Conservation (phyloP, 2,888 invertebrate species). For the Stenurella melanura region DNA sequence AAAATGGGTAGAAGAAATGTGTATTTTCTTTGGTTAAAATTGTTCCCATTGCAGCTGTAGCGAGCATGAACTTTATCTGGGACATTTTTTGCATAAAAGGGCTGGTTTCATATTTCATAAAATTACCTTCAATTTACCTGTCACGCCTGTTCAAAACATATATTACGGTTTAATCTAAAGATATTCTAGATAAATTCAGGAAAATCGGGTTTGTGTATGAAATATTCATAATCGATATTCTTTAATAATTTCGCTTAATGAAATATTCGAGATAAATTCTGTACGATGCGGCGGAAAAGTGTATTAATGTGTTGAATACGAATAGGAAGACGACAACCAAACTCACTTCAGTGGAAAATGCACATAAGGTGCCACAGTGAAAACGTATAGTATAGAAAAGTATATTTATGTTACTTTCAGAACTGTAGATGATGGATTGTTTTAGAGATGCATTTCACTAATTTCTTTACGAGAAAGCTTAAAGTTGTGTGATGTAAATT, state of each 20-base stretch:
- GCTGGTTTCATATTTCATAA: neutral
- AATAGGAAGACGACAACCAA: neutral
- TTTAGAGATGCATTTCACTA: neutral
- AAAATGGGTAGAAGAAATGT: no score
- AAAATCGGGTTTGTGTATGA: neutral
- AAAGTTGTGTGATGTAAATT: no score
- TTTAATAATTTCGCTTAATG: neutral
- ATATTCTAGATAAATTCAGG: neutral
- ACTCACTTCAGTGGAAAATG: neutral
- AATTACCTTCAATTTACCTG: neutral
- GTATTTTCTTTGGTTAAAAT: neutral
- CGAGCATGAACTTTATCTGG: neutral
- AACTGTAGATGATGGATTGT: no score
- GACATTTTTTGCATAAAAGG: neutral
- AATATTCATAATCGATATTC: constrained; percentile 1
- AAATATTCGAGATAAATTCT: neutral
- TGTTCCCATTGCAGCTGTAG: neutral
- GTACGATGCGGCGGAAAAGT: neutral
- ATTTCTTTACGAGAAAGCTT: neutral
- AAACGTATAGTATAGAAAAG: neutral
- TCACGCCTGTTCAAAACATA: neutral
- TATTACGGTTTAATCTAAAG: neutral
- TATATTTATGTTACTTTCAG: neutral
- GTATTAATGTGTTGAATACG: neutral
- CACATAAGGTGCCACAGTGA: no score